Percentiles rank a stretch among this genome's conserved stretches.
Conservation (phyloP, 1,140 invertebrate genomes). For the Calycopis cecrops region DNA sequence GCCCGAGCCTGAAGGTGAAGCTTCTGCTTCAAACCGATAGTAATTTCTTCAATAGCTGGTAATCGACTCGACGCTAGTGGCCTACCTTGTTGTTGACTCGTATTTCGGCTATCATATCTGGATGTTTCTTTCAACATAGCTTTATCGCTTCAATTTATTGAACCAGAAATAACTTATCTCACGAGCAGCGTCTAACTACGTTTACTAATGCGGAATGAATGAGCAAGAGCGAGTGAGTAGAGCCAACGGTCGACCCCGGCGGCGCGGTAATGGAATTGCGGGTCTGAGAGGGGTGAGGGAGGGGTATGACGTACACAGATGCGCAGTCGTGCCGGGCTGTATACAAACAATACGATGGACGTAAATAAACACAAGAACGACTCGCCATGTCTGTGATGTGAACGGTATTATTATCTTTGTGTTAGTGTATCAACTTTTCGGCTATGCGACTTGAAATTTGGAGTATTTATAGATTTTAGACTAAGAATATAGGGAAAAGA, state of each 20-base stretch:
- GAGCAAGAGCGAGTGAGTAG: slow-evolving; percentile 68
- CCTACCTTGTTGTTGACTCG: slow-evolving; percentile 48
- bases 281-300: slow-evolving; percentile 47
- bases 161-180: slow-evolving; percentile 43
- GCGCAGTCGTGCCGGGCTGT: slow-evolving; percentile 72
- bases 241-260: slow-evolving; percentile 43
- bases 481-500: background rate
- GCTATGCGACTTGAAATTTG: slow-evolving; percentile 18
- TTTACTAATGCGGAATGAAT: slow-evolving; percentile 71
- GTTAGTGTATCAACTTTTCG: slow-evolving; percentile 49
- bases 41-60: slow-evolving; percentile 65
- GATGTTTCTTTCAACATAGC: slow-evolving; percentile 69
- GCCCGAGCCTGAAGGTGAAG: slow-evolving; percentile 69
- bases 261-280: slow-evolving; percentile 50
- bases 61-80: slow-evolving; percentile 52
- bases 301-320: slow-evolving; percentile 65
- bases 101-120: slow-evolving; percentile 49
- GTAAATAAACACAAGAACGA: slow-evolving; percentile 71
- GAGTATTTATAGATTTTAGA: slow-evolving; percentile 4
- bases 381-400: slow-evolving; percentile 48
- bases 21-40: slow-evolving; percentile 69
- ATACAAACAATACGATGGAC: slow-evolving; percentile 74
- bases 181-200: slow-evolving; percentile 52
- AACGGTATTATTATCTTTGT: slow-evolving; percentile 65
- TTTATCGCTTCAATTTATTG: slow-evolving; percentile 41